Conservation (phyloP, 2,113 vertebrate genomes). For the Sinocyclocheilus maitianheensis region DNA sequence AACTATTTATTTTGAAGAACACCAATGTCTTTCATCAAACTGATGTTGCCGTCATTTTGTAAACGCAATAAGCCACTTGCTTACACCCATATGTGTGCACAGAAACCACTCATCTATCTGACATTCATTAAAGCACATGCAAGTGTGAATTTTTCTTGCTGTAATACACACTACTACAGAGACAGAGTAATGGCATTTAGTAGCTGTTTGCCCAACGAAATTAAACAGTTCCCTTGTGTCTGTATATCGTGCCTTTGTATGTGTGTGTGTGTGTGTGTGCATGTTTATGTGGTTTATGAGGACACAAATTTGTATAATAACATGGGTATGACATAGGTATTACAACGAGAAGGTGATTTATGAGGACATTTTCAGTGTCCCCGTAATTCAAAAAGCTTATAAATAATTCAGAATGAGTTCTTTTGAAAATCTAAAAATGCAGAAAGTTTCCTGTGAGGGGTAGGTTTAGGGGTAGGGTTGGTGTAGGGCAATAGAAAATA, state of each 20-base stretch:
- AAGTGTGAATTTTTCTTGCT: neutral
- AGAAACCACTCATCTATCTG: neutral
- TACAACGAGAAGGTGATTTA: no score
- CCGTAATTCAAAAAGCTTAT: no score
- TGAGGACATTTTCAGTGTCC: no score
- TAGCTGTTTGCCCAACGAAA: neutral
- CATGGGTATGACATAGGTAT: no score
- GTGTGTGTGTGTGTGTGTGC: no score
- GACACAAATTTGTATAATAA: no score
- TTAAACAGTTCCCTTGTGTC: neutral
- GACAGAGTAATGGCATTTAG: neutral
- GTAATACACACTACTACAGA: neutral
- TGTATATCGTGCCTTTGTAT: neutral
- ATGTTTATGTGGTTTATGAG: no score
- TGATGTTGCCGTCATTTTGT: neutral
- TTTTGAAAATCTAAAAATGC: no score
- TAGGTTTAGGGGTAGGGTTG: no score
- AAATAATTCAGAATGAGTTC: no score
- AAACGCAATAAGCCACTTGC: neutral
- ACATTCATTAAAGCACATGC: neutral
- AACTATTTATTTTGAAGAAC: neutral
- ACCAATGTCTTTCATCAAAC: neutral
- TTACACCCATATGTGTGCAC: neutral
- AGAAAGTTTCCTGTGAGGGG: no score
- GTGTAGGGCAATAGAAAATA: no score